Evolutionary conservation across 2,888 invertebrate species (phyloP), one percentile per base, ranked within the genome.

Genomic region (Protophormia terraenovae): DNA sequence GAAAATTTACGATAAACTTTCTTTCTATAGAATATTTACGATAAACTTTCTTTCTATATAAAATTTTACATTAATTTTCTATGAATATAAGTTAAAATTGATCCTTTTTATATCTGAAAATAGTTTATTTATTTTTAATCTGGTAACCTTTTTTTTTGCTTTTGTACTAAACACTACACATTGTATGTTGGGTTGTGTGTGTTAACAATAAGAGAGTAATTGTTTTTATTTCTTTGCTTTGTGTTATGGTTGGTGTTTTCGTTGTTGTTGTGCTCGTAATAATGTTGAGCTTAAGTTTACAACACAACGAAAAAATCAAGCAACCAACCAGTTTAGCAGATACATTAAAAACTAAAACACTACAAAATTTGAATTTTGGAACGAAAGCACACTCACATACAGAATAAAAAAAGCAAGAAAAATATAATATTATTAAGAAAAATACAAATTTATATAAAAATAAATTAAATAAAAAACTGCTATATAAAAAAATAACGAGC

Each of bases 301-400:
- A 81, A 58, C 58, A 72, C 84, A 84, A 72, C 55, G 32, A 38
- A 12, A 12, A 41, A 35, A 1, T 0, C 5, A 35, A n/a, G 71
- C 64, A 77, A 38, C 69, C 69, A 84, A 85, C 82, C 85, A 85
- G 85, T 82, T 85, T 75, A 58, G 64, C 82, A 85, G 85, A 85
- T 78, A 79, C 85, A 75, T 85, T 82, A 71, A 69, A 78, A 75
- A 79, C 47, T 73, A 55, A 79, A 75, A 58, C 81, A 81, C 67
- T 84, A 67, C 41, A 62, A n/a, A n/a, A 55, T 77, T 81, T 85
- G 69, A 82, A 41, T 72, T 85, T 85, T 79, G 78, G 64, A 79
- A 78, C 77, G 62, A 64, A 78, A n/a, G n/a, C n/a, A n/a, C n/a
- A n/a, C n/a, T n/a, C 67, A 73, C 55, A 78, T 10, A 72, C 35